These are phyloP conservation scores for Falco concolor DNA, from an alignment of 2,797 vertebrate genomes.

Conservation along the genomic window DNA sequence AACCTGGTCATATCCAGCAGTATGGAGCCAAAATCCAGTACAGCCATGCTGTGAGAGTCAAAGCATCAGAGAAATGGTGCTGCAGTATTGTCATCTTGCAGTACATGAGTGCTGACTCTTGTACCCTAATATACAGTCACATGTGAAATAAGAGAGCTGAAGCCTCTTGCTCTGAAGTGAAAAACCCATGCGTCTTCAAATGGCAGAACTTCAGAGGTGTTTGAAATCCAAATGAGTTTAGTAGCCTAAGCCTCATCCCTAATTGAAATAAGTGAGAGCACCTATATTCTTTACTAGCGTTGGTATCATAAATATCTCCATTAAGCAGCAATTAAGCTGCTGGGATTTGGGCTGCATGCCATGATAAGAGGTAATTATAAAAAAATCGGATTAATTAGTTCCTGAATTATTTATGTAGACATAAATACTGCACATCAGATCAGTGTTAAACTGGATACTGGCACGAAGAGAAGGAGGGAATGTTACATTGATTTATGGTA, in stretches of 20 bases:
- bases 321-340: slow-evolving; percentile 70
- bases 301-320: slow-evolving; percentile 72
- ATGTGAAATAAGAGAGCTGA: background rate
- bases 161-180: background rate
- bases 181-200: background rate
- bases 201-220: background rate
- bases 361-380: slow-evolving; percentile 74
- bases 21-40: background rate
- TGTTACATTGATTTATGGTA: slow-evolving; percentile 39
- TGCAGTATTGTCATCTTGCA: background rate
- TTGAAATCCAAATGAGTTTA: background rate
- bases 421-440: slow-evolving; percentile 69
- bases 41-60: background rate
- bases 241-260: background rate
- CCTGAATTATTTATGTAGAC: slow-evolving; percentile 77
- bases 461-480: background rate
- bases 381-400: slow-evolving; percentile 75
- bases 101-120: background rate
- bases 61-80: background rate
- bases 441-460: slow-evolving; percentile 51
- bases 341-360: slow-evolving; percentile 64
- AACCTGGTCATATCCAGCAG: rapidly evolving
- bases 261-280: slow-evolving; percentile 10
- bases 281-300: slow-evolving; percentile 50
- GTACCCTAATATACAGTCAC: rapidly evolving